Conservation (phyloP, 2,888 invertebrate species). For the Leptinotarsa juncta region DNA sequence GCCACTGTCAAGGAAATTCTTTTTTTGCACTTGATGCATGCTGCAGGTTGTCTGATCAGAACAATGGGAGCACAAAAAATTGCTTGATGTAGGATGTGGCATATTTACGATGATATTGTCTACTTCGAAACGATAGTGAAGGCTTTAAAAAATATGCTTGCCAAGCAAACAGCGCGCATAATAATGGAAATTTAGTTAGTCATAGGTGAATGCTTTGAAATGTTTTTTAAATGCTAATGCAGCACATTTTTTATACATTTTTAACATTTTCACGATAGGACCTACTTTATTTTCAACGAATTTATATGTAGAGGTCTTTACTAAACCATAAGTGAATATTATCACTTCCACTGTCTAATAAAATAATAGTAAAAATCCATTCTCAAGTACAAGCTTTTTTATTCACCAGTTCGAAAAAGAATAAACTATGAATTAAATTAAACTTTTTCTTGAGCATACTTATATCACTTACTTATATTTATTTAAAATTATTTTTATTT, state of each 20-base stretch:
- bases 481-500: no score
- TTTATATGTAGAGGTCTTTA: no score
- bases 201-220: neutral
- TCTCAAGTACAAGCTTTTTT: no score
- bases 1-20: slow-evolving; percentile 20
- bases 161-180: neutral
- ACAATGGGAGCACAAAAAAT: slow-evolving; percentile 18
- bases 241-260: neutral
- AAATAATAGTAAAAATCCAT: no score
- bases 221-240: neutral
- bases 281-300: no score
- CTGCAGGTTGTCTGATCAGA: slow-evolving; percentile 5
- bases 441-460: no score
- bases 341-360: no score
- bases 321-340: no score
- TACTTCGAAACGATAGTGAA: neutral
- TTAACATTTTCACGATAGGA: neutral
- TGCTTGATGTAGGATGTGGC: slow-evolving; percentile 5
- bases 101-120: slow-evolving; percentile 10
- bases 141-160: neutral
- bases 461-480: no score
- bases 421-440: no score
- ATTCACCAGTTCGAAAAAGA: no score
- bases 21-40: slow-evolving; percentile 20
- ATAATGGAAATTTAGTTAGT: neutral